These are phyloP conservation scores for Hucho hucho DNA, from an alignment of 2,113 vertebrate species.

Conservation along the genomic window DNA sequence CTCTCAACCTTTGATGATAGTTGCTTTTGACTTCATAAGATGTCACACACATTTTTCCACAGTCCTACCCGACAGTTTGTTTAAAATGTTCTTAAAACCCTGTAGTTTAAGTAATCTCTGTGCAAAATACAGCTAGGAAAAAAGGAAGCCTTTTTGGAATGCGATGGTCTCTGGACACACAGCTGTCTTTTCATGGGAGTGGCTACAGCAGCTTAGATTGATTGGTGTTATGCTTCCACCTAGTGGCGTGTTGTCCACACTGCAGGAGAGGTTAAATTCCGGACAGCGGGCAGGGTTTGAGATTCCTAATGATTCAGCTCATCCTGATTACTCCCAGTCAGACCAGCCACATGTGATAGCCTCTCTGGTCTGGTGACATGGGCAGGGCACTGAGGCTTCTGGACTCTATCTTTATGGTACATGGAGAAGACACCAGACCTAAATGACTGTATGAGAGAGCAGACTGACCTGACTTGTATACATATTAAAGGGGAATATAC, in stretches of 20 bases:
- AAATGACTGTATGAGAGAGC: background rate
- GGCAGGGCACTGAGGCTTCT: background rate
- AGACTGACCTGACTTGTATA: too few species aligned
- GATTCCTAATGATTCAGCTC: conserved; percentile 6
- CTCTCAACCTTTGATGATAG: conserved; percentile 35
- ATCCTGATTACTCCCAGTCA: background rate
- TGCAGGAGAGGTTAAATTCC: background rate
- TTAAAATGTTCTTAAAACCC: too few species aligned
- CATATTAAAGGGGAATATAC: background rate
- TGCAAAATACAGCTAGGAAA: background rate
- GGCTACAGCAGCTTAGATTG: conserved; percentile 24
- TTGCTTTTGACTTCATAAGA: background rate
- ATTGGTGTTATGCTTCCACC: conserved; percentile 29
- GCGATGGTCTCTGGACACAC: conserved; percentile 43
- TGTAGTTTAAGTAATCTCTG: background rate
- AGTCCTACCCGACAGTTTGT: background rate
- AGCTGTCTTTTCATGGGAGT: conserved; percentile 47
- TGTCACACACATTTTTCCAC: conserved; percentile 9
- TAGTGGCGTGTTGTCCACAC: conserved; percentile 40
- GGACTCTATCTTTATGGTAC: background rate
- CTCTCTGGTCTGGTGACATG: background rate
- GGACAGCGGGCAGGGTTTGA: background rate
- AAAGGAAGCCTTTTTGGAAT: conserved; percentile 20
- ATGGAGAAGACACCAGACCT: background rate
- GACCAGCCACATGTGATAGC: background rate